Percentiles rank a stretch among this genome's conserved stretches.
These are phyloP conservation scores for Rhamnusium bicolor DNA, from an alignment of 2,888 invertebrate species.

Conservation along the genomic window DNA sequence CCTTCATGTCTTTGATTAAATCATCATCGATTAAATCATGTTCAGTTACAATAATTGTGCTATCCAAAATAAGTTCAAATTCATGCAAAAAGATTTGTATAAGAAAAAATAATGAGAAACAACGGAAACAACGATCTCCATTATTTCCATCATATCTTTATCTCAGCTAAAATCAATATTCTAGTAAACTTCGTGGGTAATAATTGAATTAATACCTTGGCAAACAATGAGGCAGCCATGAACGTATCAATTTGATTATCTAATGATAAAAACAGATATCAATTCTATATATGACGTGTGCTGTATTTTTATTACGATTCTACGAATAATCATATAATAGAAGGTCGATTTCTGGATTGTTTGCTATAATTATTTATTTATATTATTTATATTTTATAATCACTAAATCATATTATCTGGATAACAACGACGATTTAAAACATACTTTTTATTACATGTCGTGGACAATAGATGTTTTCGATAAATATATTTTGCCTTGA, in stretches of 20 bases:
- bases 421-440: not conserved
- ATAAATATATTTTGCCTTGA: too few species aligned
- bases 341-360: not conserved
- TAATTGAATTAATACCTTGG: constrained; percentile 18
- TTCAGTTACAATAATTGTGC: too few species aligned
- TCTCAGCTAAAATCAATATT: constrained; percentile 2
- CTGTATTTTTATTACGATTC: not conserved
- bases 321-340: not conserved
- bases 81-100: too few species aligned
- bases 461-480: too few species aligned
- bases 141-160: not conserved
- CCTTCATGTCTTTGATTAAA: too few species aligned
- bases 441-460: too few species aligned
- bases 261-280: not conserved
- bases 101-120: too few species aligned
- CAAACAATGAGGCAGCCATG: constrained; percentile 10
- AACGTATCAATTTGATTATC: constrained; percentile 15
- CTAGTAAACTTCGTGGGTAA: constrained; percentile 5
- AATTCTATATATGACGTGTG: not conserved
- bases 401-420: not conserved
- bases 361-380: not conserved
- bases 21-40: too few species aligned
- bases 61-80: too few species aligned
- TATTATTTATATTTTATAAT: not conserved
- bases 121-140: too few species aligned